Evolutionary conservation across 2,797 vertebrate genomes (phyloP).

Genomic region (Gambusia yucatana): DNA sequence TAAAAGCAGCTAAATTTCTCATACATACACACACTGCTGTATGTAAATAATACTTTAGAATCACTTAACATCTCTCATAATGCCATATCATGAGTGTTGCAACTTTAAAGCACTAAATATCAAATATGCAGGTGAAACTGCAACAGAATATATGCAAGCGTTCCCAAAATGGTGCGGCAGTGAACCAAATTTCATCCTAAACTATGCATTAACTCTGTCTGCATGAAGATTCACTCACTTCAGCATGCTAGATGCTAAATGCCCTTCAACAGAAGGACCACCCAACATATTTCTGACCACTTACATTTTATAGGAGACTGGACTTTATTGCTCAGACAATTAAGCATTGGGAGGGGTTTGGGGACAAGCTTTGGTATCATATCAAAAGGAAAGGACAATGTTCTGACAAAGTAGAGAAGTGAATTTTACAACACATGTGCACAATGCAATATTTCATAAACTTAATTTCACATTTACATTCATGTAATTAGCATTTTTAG

Average conservation of each 20-base stretch:
- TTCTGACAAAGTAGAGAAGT: not conserved
- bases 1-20: no score
- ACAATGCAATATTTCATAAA: not conserved
- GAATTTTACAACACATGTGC: not conserved
- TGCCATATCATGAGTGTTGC: not conserved
- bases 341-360: not conserved
- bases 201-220: not conserved
- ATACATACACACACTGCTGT: no score
- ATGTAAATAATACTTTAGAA: not conserved
- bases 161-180: not conserved
- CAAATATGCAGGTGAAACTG: not conserved
- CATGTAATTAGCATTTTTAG: not conserved
- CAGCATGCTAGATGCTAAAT: not conserved
- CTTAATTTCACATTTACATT: not conserved
- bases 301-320: not conserved
- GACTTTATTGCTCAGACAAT: not conserved
- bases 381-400: not conserved
- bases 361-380: not conserved
- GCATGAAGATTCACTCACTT: not conserved
- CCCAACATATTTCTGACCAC: not conserved
- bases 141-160: not conserved
- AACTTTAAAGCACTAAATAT: not conserved
- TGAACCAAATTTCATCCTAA: not conserved
- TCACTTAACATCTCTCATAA: not conserved
- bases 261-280: not conserved